phyloP scores from a whole-genome alignment of 2,888 invertebrate genomes.

The Sminthurinus aureus region DNA sequence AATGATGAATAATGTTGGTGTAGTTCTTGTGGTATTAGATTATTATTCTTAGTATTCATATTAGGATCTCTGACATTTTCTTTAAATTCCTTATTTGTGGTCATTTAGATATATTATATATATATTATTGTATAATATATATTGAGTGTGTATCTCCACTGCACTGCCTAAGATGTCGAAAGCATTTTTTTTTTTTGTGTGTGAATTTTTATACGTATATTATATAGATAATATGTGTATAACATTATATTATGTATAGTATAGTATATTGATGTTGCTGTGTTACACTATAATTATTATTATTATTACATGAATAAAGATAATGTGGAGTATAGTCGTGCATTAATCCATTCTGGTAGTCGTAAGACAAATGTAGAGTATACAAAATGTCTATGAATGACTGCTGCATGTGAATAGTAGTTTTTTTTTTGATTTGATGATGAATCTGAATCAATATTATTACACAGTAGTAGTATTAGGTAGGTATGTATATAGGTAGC shows the following conservation, averaged over 20 bases:
- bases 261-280: constrained; percentile 5
- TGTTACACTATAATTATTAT: constrained; percentile 2
- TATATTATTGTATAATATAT: too few species aligned
- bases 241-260: not conserved
- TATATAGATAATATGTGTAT: not conserved
- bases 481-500: not conserved
- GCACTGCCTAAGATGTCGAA: constrained; percentile 7
- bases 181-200: constrained; percentile 2
- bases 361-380: constrained; percentile 3
- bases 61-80: constrained; percentile 17
- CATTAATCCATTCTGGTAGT: constrained; percentile 14
- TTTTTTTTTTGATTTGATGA: constrained; percentile 12
- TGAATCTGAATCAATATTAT: constrained; percentile 21
- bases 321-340: constrained; percentile 17
- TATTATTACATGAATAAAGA: constrained; percentile 12
- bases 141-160: constrained; percentile 3
- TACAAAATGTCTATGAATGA: constrained; percentile 6
- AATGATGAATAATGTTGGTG: not conserved
- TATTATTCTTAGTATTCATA: not conserved
- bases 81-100: not conserved
- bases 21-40: not conserved
- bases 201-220: not conserved
- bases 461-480: not conserved
- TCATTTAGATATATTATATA: not conserved
- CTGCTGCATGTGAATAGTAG: not conserved